These are phyloP conservation scores for Hydrochoerus hydrochaeris DNA, from an alignment of 2,113 vertebrate species.

Conservation along the genomic window DNA sequence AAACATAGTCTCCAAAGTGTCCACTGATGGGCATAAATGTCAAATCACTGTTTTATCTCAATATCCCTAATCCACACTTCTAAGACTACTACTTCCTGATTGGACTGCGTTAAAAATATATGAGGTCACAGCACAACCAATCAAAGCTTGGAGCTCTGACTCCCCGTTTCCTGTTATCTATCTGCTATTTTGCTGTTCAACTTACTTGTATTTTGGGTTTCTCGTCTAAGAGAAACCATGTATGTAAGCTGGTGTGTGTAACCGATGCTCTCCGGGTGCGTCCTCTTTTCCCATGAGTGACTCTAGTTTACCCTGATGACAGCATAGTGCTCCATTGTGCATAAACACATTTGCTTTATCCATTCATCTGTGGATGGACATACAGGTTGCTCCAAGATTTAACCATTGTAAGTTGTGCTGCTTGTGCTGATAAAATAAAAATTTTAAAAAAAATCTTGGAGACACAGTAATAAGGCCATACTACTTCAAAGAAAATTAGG, in stretches of 20 bases:
- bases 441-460: not conserved
- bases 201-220: not conserved
- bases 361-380: not conserved
- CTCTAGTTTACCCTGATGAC: not conserved
- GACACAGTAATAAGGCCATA: not conserved
- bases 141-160: not conserved
- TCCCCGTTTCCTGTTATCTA: not conserved
- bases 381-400: not conserved
- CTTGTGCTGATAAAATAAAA: not conserved
- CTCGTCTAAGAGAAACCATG: not conserved
- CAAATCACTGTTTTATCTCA: not conserved
- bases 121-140: not conserved
- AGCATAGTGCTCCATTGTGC: not conserved
- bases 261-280: not conserved
- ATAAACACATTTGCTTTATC: not conserved
- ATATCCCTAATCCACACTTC: not conserved
- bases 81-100: not conserved
- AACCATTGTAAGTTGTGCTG: not conserved
- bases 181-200: not conserved
- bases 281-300: not conserved
- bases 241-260: not conserved
- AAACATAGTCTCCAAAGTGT: not conserved
- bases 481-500: not conserved
- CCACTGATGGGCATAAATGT: not conserved
- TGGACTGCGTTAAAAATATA: not conserved